These are phyloP conservation scores for Drosophila barbarae DNA, from an alignment of 2,888 invertebrate species.

Conservation along the genomic window DNA sequence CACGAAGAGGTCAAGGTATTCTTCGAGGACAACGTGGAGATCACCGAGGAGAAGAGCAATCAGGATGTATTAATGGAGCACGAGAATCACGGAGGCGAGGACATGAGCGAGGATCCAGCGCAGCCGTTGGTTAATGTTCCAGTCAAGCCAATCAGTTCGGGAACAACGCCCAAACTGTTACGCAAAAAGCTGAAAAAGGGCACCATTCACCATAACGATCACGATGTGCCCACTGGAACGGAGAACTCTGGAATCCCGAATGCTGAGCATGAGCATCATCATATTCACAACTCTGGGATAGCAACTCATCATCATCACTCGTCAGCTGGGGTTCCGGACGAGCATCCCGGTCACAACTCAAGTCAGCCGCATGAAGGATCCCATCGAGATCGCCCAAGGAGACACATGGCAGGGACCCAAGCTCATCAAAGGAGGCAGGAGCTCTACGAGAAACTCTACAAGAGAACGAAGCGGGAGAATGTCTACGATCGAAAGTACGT, in stretches of 20 bases:
- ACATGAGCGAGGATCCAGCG: constrained; percentile 62
- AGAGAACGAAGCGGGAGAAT: constrained; percentile 77
- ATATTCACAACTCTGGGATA: neutral
- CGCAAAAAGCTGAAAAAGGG: constrained; percentile 73
- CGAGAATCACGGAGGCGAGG: constrained; percentile 78
- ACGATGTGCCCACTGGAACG: neutral
- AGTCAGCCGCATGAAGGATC: constrained; percentile 4
- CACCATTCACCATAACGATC: constrained; percentile 26
- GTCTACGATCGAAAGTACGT: constrained; percentile 87
- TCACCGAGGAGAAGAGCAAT: constrained; percentile 67
- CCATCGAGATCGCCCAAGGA: constrained; percentile 9
- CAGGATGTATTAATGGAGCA: constrained; percentile 63
- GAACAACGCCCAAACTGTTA: constrained; percentile 17
- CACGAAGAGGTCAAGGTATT: constrained; percentile 81
- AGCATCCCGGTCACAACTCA: neutral
- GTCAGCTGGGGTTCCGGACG: neutral
- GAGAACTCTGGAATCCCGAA: constrained; percentile 15
- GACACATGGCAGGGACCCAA: constrained; percentile 11
- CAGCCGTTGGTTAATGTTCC: constrained; percentile 4
- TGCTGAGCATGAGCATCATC: constrained; percentile 14
- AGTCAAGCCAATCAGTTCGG: neutral
- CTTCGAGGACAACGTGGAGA: constrained; percentile 82
- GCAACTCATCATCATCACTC: constrained; percentile 3
- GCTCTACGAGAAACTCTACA: constrained; percentile 72
- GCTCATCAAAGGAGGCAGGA: constrained; percentile 49